Evolutionary conservation across 2,797 vertebrate genomes (phyloP).

Genomic region (Coreius guichenoti): DNA sequence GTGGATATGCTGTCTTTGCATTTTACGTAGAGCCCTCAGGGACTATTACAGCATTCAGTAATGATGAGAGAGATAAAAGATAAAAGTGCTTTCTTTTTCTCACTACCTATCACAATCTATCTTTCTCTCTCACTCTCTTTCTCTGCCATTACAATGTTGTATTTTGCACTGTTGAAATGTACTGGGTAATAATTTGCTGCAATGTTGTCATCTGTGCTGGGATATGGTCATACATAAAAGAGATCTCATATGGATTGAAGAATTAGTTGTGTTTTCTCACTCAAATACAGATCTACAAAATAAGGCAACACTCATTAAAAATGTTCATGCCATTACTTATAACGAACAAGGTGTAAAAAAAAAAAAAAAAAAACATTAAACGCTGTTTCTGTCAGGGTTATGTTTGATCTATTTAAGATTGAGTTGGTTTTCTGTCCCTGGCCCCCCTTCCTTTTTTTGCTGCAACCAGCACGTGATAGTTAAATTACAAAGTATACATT

Average conservation of each 20-base stretch:
- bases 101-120: slow-evolving; percentile 20
- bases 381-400: no score
- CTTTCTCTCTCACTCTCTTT: slow-evolving; percentile 9
- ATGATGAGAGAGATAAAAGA: slow-evolving; percentile 69
- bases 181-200: neutral
- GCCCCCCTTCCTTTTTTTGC: no score
- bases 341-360: no score
- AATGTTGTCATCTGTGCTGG: neutral
- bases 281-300: neutral
- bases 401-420: no score
- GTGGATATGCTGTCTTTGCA: slow-evolving; percentile 58
- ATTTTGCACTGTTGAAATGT: slow-evolving; percentile 19
- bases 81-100: slow-evolving; percentile 60
- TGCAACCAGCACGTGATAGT: no score
- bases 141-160: neutral
- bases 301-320: no score
- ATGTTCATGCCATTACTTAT: neutral
- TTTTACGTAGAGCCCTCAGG: slow-evolving; percentile 64
- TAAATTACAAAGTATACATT: no score
- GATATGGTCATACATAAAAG: neutral
- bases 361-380: no score
- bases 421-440: no score
- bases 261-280: neutral
- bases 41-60: slow-evolving; percentile 68
- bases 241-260: neutral